Conservation (phyloP, 1,140 invertebrate species). For the Dendrolimus kikuchii region DNA sequence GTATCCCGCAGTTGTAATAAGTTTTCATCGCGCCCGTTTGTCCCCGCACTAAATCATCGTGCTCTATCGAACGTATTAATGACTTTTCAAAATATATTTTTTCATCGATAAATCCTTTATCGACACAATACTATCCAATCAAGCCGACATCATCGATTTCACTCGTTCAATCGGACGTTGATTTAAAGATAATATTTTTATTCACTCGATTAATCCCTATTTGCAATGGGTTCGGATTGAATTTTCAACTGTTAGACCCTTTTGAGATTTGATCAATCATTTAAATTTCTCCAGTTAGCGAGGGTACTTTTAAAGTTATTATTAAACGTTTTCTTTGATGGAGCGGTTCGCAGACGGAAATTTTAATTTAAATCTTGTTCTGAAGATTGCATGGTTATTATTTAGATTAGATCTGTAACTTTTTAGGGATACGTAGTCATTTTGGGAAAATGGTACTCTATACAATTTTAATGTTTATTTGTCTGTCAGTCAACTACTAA, state of each 20-base stretch:
- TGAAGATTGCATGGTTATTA: too few relatives aligned
- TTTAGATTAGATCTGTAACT: too few relatives aligned
- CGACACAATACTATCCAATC: too few relatives aligned
- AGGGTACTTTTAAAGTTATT: neutral
- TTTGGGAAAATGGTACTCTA: too few relatives aligned
- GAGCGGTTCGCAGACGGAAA: too few relatives aligned
- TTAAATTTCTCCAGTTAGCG: conserved; percentile 3
- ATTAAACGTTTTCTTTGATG: neutral
- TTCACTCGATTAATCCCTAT: conserved; percentile 7
- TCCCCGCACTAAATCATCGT: conserved; percentile 31
- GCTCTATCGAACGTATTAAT: conserved; percentile 30
- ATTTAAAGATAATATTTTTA: conserved; percentile 8
- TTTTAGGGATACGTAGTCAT: too few relatives aligned
- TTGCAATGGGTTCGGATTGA: conserved; percentile 1
- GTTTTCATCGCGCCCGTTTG: conserved; percentile 12
- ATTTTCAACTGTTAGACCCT: neutral
- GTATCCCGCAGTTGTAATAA: too few relatives aligned
- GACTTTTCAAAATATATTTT: conserved; percentile 25
- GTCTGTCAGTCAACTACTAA: too few relatives aligned
- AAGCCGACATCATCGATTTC: too few relatives aligned
- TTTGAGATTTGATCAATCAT: conserved; percentile 8
- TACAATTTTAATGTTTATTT: too few relatives aligned
- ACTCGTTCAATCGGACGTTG: neutral
- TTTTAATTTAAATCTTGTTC: too few relatives aligned
- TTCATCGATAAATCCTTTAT: conserved; percentile 15